A percentile compares a stretch with the other conserved stretches of the same genome.
These are phyloP conservation scores for Trachelus iudaicus DNA, from an alignment of 2,888 invertebrate species.

Conservation along the genomic window DNA sequence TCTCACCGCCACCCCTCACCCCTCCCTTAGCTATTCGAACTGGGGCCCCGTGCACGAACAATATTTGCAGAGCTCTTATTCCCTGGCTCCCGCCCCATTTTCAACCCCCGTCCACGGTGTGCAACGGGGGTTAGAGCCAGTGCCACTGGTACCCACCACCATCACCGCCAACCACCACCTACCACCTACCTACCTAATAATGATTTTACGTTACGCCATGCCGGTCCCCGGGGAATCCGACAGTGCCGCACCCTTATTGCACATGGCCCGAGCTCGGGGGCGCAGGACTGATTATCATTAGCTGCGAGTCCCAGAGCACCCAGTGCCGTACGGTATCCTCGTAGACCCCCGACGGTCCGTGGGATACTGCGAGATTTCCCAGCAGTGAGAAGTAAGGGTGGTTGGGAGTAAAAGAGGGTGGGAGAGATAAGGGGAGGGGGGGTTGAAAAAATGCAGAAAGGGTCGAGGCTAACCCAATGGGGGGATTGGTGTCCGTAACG, in stretches of 20 bases:
- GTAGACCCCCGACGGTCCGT: slow-evolving; percentile 22
- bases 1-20: slow-evolving; percentile 31
- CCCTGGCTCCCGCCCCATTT: slow-evolving; percentile 40
- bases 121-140: slow-evolving; percentile 28
- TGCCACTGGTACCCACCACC: slow-evolving; percentile 26
- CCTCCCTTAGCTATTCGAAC: slow-evolving; percentile 34
- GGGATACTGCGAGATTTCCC: slow-evolving; percentile 24
- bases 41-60: slow-evolving; percentile 51
- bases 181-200: slow-evolving; percentile 62
- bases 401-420: neutral
- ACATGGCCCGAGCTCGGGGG: slow-evolving; percentile 56
- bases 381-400: neutral
- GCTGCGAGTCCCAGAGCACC: slow-evolving; percentile 49
- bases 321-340: slow-evolving; percentile 32
- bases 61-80: slow-evolving; percentile 65
- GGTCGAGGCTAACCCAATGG: neutral
- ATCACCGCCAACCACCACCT: slow-evolving; percentile 41
- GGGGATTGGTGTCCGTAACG: neutral
- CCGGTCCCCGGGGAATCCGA: slow-evolving; percentile 63
- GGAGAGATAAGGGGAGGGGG: neutral
- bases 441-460: slow-evolving; percentile 1
- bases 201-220: slow-evolving; percentile 66
- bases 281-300: slow-evolving; percentile 61
- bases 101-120: slow-evolving; percentile 35
- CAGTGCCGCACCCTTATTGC: slow-evolving; percentile 64